Evolutionary conservation across 2,797 vertebrate species (phyloP), one percentile per base, ranked within the genome.

Genomic region (Phrynocephalus forsythii): DNA sequence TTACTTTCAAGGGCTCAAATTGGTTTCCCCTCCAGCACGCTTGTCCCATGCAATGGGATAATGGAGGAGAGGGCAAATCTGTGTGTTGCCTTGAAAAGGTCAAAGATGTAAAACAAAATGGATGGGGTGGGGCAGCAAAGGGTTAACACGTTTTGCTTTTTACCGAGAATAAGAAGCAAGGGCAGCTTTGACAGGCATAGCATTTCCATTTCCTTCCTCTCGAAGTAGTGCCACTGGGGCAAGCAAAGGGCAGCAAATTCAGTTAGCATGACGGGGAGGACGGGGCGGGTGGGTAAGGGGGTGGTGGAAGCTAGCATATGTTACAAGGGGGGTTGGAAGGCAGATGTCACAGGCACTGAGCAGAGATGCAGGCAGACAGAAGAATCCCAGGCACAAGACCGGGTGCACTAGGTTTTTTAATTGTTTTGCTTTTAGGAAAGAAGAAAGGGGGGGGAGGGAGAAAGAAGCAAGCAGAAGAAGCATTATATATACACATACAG

Each of bases 181-280:
- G 94, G 86, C 92, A 93, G 85, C 87, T 93, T 85, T 90, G 92
- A 94, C 90, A 93, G 88, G 90, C 91, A 87, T 91, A 93, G 89
- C 92, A 94, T 95, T 94, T 94, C 91, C 87, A 92, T 93, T 92
- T 94, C 90, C 88, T 94, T 87, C 90, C 90, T 84, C 85, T 94
- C 87, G 91, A 72, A 88, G 82, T 80, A 86, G 91, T 90, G 91
- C 86, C 88, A 92, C 85, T 86, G 84, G 92, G 90, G 93, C 88
- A 92, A 86, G 83, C 90, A 93, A 95, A 95, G 94, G 94, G 92
- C 94, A 94, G 82, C 79, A 93, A 90, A 95, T 95, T 94, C 91
- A 92, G 92, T 93, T 94, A 94, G 91, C 88, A 93, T 87, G 90
- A 92, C 90, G 82, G 60, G 24, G 68, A 66, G 76, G 50, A 22